Evolutionary conservation across 2,113 vertebrate species (phyloP).

Genomic region (Neodontobutis hainanensis): DNA sequence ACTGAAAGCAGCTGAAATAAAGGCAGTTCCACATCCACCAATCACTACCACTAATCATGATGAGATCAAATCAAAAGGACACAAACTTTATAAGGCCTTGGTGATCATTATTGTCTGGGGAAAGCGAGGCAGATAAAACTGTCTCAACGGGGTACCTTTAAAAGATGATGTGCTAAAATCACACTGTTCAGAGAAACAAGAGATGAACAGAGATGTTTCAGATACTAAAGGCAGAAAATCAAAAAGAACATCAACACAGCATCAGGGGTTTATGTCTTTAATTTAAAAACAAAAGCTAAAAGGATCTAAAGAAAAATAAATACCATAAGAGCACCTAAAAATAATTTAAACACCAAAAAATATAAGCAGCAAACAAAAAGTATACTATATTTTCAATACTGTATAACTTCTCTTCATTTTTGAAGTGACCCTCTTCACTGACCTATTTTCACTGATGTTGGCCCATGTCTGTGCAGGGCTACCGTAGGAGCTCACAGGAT

Average conservation of each 20-base stretch:
- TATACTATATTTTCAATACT: no score
- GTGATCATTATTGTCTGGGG: slow-evolving; percentile 41
- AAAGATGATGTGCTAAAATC: slow-evolving; percentile 37
- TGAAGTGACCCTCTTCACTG: no score
- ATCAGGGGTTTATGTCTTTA: background rate
- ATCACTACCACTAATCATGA: slow-evolving; percentile 34
- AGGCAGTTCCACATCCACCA: slow-evolving; percentile 3
- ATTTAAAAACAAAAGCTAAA: slow-evolving; percentile 14
- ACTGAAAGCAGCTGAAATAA: background rate
- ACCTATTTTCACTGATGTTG: no score
- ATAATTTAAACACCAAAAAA: no score
- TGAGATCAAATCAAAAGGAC: slow-evolving; percentile 33
- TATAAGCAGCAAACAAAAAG: no score
- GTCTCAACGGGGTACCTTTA: slow-evolving; percentile 16
- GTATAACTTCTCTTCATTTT: no score
- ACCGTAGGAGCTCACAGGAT: no score
- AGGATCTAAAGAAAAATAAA: slow-evolving; percentile 1
- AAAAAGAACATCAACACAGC: slow-evolving; percentile 8
- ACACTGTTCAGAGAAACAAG: slow-evolving; percentile 30
- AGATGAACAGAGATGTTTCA: slow-evolving; percentile 20
- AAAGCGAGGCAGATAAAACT: slow-evolving; percentile 24
- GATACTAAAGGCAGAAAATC: slow-evolving; percentile 35
- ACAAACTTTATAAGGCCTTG: slow-evolving; percentile 38
- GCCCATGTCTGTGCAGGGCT: no score
- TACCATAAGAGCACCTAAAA: background rate